Evolutionary conservation across 1,140 invertebrate species (phyloP).

Genomic region (Drusus annulatus): DNA sequence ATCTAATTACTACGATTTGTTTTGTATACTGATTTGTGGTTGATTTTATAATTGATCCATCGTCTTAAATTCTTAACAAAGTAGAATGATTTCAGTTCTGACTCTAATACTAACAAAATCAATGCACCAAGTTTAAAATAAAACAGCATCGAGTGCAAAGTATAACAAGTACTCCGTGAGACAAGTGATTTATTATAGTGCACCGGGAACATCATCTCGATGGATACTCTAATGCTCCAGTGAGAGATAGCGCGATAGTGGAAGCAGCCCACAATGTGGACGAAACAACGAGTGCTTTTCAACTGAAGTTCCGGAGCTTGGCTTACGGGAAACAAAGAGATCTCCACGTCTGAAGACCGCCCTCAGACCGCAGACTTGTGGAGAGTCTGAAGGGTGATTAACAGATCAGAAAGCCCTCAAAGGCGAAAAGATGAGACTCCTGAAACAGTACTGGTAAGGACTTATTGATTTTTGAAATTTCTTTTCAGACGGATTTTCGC

Average conservation of each 20-base stretch:
- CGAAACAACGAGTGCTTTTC: constrained; percentile 5
- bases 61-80: no score
- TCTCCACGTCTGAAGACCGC: not conserved
- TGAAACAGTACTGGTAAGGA: constrained; percentile 64
- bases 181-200: not conserved
- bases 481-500: not conserved
- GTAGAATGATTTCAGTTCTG: no score
- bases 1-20: no score
- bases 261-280: constrained; percentile 1
- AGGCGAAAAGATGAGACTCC: constrained; percentile 61
- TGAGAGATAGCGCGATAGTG: not conserved
- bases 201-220: constrained; percentile 3
- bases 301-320: not conserved
- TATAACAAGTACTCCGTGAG: not conserved
- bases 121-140: no score
- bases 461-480: not conserved
- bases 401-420: not conserved
- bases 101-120: no score
- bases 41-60: no score
- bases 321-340: constrained; percentile 1
- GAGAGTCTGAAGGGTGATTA: constrained; percentile 6
- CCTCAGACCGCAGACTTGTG: not conserved
- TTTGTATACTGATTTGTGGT: no score
- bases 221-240: not conserved
- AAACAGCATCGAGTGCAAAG: no score